Conservation (phyloP, 2,113 vertebrate species). For the Pongo pygmaeus region DNA sequence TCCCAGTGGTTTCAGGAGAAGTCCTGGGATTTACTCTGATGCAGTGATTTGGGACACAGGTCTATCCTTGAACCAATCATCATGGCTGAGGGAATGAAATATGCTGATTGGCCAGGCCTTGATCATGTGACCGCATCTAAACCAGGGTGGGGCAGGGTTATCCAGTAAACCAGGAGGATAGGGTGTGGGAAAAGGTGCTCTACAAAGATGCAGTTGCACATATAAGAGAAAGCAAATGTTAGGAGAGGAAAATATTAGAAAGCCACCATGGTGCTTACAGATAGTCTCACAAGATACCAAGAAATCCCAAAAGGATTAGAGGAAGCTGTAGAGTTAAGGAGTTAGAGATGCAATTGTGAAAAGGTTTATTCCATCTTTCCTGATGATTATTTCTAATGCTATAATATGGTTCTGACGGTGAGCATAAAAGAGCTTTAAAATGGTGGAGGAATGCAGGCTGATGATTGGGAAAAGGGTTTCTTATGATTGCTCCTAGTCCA, state of each 20-base stretch:
- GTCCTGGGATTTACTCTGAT: neutral
- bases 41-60: neutral
- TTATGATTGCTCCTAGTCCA: neutral
- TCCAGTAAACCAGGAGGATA: neutral
- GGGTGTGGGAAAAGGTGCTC: neutral
- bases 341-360: rapidly evolving
- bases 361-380: neutral
- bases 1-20: neutral
- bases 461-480: rapidly evolving
- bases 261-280: rapidly evolving
- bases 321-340: neutral
- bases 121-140: neutral
- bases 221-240: neutral
- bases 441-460: neutral
- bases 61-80: neutral
- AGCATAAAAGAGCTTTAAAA: too few relatives aligned
- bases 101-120: neutral
- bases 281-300: neutral
- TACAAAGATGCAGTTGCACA: neutral
- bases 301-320: neutral
- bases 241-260: neutral
- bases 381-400: neutral
- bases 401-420: rapidly evolving
- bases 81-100: neutral
- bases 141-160: rapidly evolving